Evolutionary conservation across 2,113 vertebrate genomes (phyloP).

Genomic region (Eulemur rufifrons): DNA sequence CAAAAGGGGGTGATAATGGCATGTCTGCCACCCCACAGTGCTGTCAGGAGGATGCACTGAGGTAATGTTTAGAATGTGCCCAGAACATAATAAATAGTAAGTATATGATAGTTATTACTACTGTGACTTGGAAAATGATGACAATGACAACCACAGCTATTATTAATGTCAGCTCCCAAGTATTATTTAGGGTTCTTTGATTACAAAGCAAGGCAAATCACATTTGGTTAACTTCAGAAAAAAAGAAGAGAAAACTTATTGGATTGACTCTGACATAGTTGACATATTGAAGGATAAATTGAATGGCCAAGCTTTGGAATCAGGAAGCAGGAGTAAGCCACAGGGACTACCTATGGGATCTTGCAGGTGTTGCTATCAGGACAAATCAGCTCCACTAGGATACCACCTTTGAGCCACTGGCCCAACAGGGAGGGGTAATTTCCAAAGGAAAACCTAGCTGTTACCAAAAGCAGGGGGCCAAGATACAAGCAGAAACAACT

Average conservation of each 20-base stretch:
- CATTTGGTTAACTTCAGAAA: neutral
- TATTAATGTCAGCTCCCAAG: neutral
- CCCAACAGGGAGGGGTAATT: neutral
- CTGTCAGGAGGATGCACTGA: neutral
- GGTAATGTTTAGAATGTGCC: neutral
- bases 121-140: neutral
- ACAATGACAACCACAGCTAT: neutral
- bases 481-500: neutral
- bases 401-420: neutral
- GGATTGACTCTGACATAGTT: neutral
- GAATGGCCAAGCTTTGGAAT: neutral
- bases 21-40: neutral
- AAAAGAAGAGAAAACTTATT: neutral
- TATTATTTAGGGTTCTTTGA: neutral
- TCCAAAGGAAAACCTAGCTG: neutral
- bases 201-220: conserved; percentile 28
- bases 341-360: neutral
- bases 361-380: neutral
- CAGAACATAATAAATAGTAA: neutral
- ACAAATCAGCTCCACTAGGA: neutral
- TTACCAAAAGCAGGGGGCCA: neutral
- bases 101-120: neutral
- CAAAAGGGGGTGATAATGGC: too few species aligned
- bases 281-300: neutral
- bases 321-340: neutral